Evolutionary conservation across 53 echinoderm and acorn worm genomes (phyloP).

Genomic region (Holothuria scabra): DNA sequence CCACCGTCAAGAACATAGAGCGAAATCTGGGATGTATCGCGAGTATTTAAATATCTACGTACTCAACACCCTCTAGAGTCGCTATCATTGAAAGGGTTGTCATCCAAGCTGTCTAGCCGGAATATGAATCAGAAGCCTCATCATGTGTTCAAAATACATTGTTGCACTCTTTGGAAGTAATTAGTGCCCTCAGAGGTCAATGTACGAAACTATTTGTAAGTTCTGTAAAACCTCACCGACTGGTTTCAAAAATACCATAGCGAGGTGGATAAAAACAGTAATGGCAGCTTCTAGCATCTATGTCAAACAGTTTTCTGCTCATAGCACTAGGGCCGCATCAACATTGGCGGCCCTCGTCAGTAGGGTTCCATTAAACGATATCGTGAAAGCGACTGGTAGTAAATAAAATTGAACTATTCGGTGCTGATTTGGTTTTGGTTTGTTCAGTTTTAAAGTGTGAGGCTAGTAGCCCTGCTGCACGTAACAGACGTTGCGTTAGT

Average conservation of each 20-base stretch:
- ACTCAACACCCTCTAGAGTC: neutral
- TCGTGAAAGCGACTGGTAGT: neutral
- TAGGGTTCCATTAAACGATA: neutral
- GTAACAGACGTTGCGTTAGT: too few species aligned
- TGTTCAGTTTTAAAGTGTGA: too few species aligned
- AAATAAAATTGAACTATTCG: neutral
- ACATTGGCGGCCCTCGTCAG: neutral
- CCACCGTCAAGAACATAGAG: neutral
- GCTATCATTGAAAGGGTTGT: neutral
- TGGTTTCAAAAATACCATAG: neutral
- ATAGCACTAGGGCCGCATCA: conserved; percentile 33
- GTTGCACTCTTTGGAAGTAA: neutral
- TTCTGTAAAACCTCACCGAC: neutral
- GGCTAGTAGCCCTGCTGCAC: too few species aligned
- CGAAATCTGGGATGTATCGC: conserved; percentile 15
- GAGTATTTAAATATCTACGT: conserved; percentile 8
- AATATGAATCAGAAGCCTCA: neutral
- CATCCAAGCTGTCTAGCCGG: neutral
- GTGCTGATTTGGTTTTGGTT: too few species aligned
- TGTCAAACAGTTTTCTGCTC: neutral
- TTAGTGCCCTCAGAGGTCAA: neutral
- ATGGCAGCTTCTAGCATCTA: neutral
- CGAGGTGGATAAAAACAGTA: neutral
- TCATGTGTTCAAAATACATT: neutral
- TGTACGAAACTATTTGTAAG: conserved; percentile 4